Evolutionary conservation across 2,113 vertebrate genomes (phyloP), one percentile per base, ranked within the genome.

Genomic region (Pachyramphus minor): DNA sequence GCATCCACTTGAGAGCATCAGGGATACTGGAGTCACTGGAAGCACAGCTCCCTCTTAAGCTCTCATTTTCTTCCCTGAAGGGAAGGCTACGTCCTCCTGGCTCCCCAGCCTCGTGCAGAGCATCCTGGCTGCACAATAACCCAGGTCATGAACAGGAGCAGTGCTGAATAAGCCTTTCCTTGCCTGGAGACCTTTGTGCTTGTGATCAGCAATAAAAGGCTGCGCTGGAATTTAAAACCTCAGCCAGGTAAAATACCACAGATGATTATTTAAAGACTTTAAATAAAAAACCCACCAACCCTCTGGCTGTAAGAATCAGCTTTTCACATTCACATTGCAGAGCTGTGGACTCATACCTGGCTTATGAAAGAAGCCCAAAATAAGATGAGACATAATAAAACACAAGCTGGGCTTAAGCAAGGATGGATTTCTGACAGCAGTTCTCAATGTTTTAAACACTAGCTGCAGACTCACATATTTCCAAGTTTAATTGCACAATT

Each of bases 201-300:
- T 92, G 75, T 42, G 85, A 96, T 88, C 79, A 87, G 94, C 84
- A 96, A 95, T 90, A 95, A 93, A 90, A 90, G 72, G 30, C 72
- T 88, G 68, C 13, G 60, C 30, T 73, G 63, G 91, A 93, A 90
- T 87, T 94, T 44, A 90, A 94, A 90, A 91, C n/a, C 72, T 59
- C 67, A 72, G 76, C 60, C 66, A 79, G 74, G 74, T 92, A 81
- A 94, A 97, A 97, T 82, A 90, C 45, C 93, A 94, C 68, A 84
- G 88, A 93, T 79, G 76, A 93, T 96, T 93, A 96, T 80, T 94
- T 91, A 93, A 94, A 94, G 73, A 52, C 68, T 95, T 85, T 82
- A 91, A 91, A 95, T 75, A 33, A 83, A 66, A 64, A 52, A 42
- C 41, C 41, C 12, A 10, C 45, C 23, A 24, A 4, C 4, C 16